phyloP scores from a whole-genome alignment of 2,797 vertebrate genomes.

The Crocodylus rhombifer region DNA sequence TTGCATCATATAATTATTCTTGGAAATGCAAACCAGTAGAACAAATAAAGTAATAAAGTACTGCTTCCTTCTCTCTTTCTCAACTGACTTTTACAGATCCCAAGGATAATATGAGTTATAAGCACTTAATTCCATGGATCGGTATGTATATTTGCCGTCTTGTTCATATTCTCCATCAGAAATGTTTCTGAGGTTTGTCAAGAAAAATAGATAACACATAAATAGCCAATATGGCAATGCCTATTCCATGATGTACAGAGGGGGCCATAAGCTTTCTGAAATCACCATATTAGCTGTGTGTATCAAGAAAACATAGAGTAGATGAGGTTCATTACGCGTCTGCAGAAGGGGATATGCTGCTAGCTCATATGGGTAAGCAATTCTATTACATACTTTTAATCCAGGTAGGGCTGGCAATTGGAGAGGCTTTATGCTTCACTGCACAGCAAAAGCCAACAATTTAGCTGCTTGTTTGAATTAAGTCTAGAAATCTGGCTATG shows the following conservation, averaged over 20 bases:
- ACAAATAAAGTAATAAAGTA: neutral
- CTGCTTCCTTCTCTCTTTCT: neutral
- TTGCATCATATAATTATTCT: neutral
- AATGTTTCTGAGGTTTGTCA: neutral
- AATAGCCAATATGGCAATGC: neutral
- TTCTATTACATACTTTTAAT: accelerated
- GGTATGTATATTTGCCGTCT: constrained; percentile 68
- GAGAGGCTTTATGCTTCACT: neutral
- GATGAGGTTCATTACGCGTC: neutral
- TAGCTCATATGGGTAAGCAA: neutral
- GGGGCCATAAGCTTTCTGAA: neutral
- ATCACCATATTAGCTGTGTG: neutral
- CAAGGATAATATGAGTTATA: constrained; percentile 70
- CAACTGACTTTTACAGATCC: constrained; percentile 53
- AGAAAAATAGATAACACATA: neutral
- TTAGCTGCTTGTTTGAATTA: neutral
- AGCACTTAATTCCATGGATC: constrained; percentile 68
- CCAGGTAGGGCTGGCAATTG: neutral
- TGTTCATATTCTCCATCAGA: neutral
- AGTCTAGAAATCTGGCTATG: neutral
- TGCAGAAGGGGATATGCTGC: neutral
- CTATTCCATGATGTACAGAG: neutral
- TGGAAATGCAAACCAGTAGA: neutral
- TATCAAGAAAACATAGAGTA: neutral
- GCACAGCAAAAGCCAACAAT: neutral